Percentiles rank a stretch among this genome's conserved stretches.
Evolutionary conservation across 2,113 vertebrate genomes (phyloP).

Genomic region (Oriolus oriolus): DNA sequence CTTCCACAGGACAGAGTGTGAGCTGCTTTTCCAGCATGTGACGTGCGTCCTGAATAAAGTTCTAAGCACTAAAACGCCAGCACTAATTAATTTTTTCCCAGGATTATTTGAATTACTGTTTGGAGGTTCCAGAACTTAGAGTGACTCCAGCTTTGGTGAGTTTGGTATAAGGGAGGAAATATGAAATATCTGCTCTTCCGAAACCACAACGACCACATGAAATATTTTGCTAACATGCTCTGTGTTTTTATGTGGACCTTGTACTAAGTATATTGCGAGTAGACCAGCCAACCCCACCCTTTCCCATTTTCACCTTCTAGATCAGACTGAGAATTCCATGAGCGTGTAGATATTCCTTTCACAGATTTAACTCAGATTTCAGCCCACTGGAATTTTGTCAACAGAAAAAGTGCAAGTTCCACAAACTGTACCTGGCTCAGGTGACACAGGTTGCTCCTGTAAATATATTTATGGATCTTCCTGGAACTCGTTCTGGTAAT

Average conservation of each 20-base stretch:
- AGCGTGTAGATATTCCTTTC: background rate
- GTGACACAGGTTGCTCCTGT: rapidly evolving
- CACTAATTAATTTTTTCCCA: background rate
- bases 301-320: background rate
- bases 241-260: background rate
- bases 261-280: background rate
- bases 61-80: background rate
- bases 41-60: background rate
- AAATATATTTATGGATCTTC: background rate
- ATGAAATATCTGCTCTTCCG: background rate
- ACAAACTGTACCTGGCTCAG: no score
- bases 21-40: background rate
- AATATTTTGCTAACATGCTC: background rate
- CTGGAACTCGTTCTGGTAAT: background rate
- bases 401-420: background rate
- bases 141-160: background rate
- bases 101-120: background rate
- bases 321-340: background rate
- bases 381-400: background rate
- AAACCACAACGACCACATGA: background rate
- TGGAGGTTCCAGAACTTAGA: background rate
- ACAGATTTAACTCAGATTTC: background rate
- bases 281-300: background rate
- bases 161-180: background rate
- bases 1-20: background rate